These are phyloP conservation scores for Diabrotica undecimpunctata DNA, from an alignment of 1,140 invertebrate genomes.

Conservation along the genomic window DNA sequence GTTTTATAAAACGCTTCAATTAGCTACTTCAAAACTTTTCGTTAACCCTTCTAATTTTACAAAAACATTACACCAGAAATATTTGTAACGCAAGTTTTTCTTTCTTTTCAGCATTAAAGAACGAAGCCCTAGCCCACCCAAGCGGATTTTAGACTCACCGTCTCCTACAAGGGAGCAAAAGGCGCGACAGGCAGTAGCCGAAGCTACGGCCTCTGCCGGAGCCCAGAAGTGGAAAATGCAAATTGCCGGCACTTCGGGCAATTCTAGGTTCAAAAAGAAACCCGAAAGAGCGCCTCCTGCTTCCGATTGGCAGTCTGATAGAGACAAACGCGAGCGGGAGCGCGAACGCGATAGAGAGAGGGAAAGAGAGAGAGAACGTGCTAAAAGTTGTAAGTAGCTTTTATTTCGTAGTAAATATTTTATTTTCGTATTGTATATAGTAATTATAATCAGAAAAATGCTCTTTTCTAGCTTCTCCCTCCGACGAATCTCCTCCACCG, in stretches of 20 bases:
- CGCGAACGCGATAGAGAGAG: constrained; percentile 3
- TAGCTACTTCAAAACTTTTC: no score
- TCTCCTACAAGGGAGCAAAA: constrained; percentile 48
- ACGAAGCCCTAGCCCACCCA: constrained; percentile 41
- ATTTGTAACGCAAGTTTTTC: not conserved
- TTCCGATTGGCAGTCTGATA: constrained; percentile 26
- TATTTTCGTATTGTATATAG: no score
- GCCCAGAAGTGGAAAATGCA: constrained; percentile 47
- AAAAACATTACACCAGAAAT: no score
- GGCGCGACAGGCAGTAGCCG: constrained; percentile 46
- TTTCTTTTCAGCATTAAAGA: constrained; percentile 34
- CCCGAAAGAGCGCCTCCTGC: constrained; percentile 26
- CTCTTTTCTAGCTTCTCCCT: constrained; percentile 10
- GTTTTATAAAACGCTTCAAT: no score
- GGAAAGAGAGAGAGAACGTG: constrained; percentile 33
- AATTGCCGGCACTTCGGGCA: constrained; percentile 34
- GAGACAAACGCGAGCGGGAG: constrained; percentile 6
- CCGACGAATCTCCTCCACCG: constrained; percentile 18
- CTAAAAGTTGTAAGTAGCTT: constrained; percentile 10
- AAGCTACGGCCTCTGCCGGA: constrained; percentile 41
- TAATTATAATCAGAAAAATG: not conserved
- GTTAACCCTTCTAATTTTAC: no score
- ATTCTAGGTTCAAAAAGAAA: constrained; percentile 43
- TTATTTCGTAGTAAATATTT: no score
- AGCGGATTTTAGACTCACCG: constrained; percentile 39